Evolutionary conservation across 1,140 invertebrate species (phyloP).

Genomic region (Anthonomus grandis): DNA sequence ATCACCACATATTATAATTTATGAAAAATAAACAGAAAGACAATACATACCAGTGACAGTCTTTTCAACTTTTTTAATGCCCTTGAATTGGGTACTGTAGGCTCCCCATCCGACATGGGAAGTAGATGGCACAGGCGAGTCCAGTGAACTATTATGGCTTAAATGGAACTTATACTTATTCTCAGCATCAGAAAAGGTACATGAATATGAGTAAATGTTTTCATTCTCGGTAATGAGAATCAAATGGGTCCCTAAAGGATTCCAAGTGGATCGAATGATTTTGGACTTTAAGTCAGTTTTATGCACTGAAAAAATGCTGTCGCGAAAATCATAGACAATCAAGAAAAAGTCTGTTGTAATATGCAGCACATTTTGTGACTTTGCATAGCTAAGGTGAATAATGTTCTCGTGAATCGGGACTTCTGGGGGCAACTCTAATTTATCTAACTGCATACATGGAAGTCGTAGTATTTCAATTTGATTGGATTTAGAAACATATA

Average conservation of each 20-base stretch:
- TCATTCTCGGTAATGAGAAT: constrained; percentile 13
- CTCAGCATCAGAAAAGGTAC: background rate
- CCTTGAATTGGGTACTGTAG: constrained; percentile 34
- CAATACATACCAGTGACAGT: constrained; percentile 11
- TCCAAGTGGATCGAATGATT: constrained; percentile 18
- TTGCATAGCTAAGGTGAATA: no score
- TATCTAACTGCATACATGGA: no score
- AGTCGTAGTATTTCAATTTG: no score
- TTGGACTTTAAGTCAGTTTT: background rate
- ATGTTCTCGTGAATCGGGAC: no score
- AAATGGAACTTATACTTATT: constrained; percentile 4
- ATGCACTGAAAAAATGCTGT: no score
- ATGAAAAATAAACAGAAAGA: background rate
- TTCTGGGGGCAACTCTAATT: no score
- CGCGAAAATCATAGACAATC: no score
- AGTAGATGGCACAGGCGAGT: constrained; percentile 20
- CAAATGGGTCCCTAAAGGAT: constrained; percentile 21
- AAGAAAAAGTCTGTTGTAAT: no score
- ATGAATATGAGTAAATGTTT: constrained; percentile 8
- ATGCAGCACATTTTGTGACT: no score
- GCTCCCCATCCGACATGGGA: constrained; percentile 37
- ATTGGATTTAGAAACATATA: no score
- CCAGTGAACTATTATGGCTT: background rate
- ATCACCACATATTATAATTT: constrained; percentile 1
- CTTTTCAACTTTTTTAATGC: constrained; percentile 23